These are phyloP conservation scores for Ifrita kowaldi DNA, from an alignment of 2,113 vertebrate genomes.

Conservation along the genomic window DNA sequence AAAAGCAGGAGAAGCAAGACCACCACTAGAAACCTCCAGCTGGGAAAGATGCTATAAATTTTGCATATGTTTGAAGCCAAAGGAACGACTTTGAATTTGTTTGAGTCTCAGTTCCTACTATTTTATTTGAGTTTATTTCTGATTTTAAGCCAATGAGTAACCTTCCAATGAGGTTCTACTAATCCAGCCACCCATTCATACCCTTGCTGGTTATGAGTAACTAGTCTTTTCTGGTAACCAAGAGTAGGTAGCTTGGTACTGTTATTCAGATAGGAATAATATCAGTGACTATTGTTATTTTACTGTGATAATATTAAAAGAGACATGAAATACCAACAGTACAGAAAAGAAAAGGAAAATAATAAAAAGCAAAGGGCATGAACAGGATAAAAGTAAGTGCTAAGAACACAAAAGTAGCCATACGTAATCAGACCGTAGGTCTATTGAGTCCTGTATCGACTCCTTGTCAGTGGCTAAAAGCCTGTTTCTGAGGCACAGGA, in stretches of 20 bases:
- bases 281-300: neutral
- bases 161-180: neutral
- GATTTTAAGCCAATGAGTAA: neutral
- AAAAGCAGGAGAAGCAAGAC: neutral
- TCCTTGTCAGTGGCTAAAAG: neutral
- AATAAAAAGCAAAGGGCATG: neutral
- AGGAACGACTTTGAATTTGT: neutral
- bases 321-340: neutral
- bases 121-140: neutral
- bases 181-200: neutral
- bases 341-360: neutral
- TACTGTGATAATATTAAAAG: neutral
- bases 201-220: neutral
- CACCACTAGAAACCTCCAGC: neutral
- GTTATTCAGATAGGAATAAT: neutral
- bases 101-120: neutral
- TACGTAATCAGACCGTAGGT: neutral
- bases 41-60: neutral
- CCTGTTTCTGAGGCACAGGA: neutral
- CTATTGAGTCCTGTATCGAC: neutral
- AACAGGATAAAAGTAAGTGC: neutral
- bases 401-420: neutral
- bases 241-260: neutral
- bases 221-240: neutral
- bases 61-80: neutral